Evolutionary conservation across 2,888 invertebrate species (phyloP).

Genomic region (Coremacera marginata): DNA sequence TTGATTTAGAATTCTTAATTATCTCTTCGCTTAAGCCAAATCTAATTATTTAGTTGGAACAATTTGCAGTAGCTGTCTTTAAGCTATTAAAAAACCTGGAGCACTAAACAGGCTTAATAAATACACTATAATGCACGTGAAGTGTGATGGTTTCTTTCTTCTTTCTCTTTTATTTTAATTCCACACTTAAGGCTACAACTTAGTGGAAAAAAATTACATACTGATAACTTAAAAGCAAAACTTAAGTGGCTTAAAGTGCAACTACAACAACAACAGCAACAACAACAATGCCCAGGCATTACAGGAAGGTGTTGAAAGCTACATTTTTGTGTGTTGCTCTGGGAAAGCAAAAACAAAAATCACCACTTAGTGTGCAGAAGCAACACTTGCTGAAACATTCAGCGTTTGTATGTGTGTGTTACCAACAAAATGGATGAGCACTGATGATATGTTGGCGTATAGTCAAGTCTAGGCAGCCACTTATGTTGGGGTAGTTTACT

Average conservation of each 20-base stretch:
- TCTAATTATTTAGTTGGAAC: too few species aligned
- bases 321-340: neutral
- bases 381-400: neutral
- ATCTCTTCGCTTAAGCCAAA: too few species aligned
- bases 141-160: neutral
- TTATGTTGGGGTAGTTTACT: neutral
- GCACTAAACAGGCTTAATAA: neutral
- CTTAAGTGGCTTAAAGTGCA: conserved; percentile 28
- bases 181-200: neutral
- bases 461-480: neutral
- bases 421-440: conserved; percentile 9
- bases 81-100: neutral
- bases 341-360: too few species aligned
- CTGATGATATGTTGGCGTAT: neutral
- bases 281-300: neutral
- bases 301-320: conserved; percentile 15
- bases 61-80: neutral
- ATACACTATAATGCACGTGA: neutral
- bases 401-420: neutral
- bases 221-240: conserved; percentile 26
- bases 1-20: too few species aligned
- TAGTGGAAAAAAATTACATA: neutral
- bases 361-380: too few species aligned
- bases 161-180: neutral
- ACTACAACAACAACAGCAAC: neutral